Evolutionary conservation across 2,113 vertebrate genomes (phyloP).

Genomic region (Saguinus imperator): DNA sequence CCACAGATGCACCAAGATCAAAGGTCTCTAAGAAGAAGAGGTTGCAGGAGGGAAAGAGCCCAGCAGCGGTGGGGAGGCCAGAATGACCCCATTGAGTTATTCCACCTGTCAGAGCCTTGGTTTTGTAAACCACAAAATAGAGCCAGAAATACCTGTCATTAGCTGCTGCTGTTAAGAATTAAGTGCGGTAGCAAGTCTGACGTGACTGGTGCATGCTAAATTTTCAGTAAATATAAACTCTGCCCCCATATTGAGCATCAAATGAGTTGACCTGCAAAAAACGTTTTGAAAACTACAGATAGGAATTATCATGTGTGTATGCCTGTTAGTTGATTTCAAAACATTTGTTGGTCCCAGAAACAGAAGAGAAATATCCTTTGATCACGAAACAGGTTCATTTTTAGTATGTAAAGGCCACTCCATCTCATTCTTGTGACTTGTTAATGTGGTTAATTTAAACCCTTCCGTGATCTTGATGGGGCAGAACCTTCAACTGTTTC

Average conservation of each 20-base stretch:
- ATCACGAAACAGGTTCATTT: not conserved
- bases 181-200: not conserved
- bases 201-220: not conserved
- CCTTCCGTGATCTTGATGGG: not conserved
- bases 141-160: too few relatives aligned
- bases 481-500: conserved; percentile 7
- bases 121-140: not conserved
- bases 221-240: not conserved
- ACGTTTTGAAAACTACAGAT: not conserved
- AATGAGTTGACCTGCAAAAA: not conserved
- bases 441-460: not conserved
- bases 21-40: not conserved
- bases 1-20: not conserved
- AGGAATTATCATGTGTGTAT: not conserved
- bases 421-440: not conserved
- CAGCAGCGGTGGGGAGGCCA: not conserved
- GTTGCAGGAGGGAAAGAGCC: not conserved
- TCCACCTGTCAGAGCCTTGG: not conserved
- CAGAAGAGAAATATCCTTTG: not conserved
- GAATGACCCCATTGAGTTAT: too few relatives aligned
- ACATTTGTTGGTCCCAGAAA: not conserved
- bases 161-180: not conserved
- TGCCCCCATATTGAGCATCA: not conserved
- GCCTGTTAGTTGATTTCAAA: not conserved
- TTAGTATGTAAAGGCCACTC: not conserved